phyloP scores from a whole-genome alignment of 1,140 invertebrate species.

The Papilio aristodemus region DNA sequence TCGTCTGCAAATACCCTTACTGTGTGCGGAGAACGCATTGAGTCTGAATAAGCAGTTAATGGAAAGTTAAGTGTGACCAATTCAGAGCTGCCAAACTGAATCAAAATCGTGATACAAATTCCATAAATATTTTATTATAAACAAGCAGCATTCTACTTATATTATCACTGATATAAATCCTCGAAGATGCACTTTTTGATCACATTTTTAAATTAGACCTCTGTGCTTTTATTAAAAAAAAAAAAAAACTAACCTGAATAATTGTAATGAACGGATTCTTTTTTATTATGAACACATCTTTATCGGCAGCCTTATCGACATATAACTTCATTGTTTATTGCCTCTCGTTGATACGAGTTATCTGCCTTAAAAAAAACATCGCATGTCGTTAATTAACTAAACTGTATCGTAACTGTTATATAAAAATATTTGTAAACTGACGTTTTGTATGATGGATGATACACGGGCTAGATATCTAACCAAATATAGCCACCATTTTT shows the following conservation, averaged over 20 bases:
- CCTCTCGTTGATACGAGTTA: slow-evolving; percentile 56
- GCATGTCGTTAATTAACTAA: slow-evolving; percentile 31
- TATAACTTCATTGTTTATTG: slow-evolving; percentile 60
- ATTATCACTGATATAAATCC: too few species aligned
- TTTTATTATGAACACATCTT: slow-evolving; percentile 11
- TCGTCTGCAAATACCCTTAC: background rate
- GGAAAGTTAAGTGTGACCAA: background rate
- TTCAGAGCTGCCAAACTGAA: slow-evolving; percentile 11
- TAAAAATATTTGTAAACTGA: slow-evolving; percentile 22
- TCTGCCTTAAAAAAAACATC: slow-evolving; percentile 47
- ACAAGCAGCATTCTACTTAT: too few species aligned
- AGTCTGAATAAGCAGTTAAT: background rate
- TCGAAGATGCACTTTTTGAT: too few species aligned
- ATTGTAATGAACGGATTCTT: background rate
- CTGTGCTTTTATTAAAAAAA: background rate
- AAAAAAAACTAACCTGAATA: background rate
- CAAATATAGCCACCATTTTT: too few species aligned
- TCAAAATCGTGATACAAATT: background rate
- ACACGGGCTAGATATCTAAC: too few species aligned
- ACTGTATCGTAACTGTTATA: background rate
- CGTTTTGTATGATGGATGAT: background rate
- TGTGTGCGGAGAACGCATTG: background rate
- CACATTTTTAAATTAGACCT: too few species aligned
- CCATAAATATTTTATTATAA: background rate
- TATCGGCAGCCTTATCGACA: slow-evolving; percentile 49